Evolutionary conservation across 2,888 invertebrate species (phyloP), one percentile per base, ranked within the genome.

Genomic region (Sympetrum striolatum): DNA sequence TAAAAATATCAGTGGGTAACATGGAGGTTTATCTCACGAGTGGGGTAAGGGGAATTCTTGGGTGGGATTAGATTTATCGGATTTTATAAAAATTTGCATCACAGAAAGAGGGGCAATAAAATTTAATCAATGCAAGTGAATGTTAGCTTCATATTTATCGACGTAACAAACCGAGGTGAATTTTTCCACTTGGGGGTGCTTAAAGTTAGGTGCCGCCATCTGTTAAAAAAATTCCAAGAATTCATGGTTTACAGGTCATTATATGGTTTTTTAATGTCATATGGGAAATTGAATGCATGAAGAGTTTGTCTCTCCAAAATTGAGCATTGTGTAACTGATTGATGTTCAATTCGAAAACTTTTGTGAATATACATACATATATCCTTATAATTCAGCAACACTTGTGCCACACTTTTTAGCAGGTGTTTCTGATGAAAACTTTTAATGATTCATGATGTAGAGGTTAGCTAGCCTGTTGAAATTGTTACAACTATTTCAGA

Each of bases 311-410:
- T 60, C 86, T 22, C n/a, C 53, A 31, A 60, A 86, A 86, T 37
- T 86, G 86, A 37, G 86, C 60, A 60, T 86, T 64, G 53, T 86
- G 86, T 86, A 37, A 86, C 37, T 86, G 82, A 82, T 31, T 58
- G 60, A 64, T 37, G 58, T 86, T 58, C 60, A 60, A 58, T 31
- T 60, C 64, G 60, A 86, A 18, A 64, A 86, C n/a, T 35, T 86
- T 60, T 37, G 60, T 60, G 86, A 60, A 60, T 37, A 58, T 53
- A 53, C 18, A 53, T 53, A 53, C 5, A 53, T 3, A 53, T 53
- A 53, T 53, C n/a, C 60, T n/a, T 60, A 22, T n/a, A 60, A 18
- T 39, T 64, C 60, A 60, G 86, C 10, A 86, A 60, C 60, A 48
- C 37, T 86, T 39, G 60, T 60, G 60, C 60, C 60, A 35, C 58